Base-by-base conservation (phyloP, 2,113 vertebrate species). In the Ptyas mucosa region DNA sequence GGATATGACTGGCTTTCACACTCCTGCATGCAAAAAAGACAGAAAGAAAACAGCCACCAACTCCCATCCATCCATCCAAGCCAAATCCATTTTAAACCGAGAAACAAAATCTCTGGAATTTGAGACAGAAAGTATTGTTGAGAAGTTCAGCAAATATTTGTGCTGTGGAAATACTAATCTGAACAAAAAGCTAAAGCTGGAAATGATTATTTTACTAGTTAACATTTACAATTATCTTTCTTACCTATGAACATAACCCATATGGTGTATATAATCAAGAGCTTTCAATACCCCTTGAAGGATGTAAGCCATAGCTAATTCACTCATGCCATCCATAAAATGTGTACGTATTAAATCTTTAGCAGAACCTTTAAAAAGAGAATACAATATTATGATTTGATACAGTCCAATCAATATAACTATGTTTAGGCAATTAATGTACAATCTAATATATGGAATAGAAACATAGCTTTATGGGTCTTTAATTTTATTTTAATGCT, bases 231-330 rank as follows among this genome's bases (percentile, higher is more conserved):
- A 55, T 26, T 49, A 26, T 15, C 43, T 81, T 51, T 46, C 92
- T 93, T 96, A 99, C 99, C 99, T 98, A 94, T 99, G 99, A 49
- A 99, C 99, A 2, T 99, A 99, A 96, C 99, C 99, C 99, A 99
- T 99, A 93, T 99, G 99, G 96, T 99, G 99, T 96, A 99, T 99
- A 96, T 99, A 99, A 95, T 99, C 98, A 49, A 99, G 98, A 3
- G 99, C 99, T 96, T 98, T 99, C 34, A 99, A 96, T 91, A 99
- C 98, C 0, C 99, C 99, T 90, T 99, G 98, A 89, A 99, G 97
- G 94, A 99, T 99, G 93, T 99, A 99, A 0, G 99, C 98, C 58
- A 99, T 99, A 2, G 98, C 98, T 97, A 99, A 96, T 93, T 99
- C 99, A 55, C 92, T 98, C 98, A 99, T 98, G 20, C 99, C 99